Base-by-base conservation (phyloP, 2,797 vertebrate genomes). In the Numenius phaeopus region DNA sequence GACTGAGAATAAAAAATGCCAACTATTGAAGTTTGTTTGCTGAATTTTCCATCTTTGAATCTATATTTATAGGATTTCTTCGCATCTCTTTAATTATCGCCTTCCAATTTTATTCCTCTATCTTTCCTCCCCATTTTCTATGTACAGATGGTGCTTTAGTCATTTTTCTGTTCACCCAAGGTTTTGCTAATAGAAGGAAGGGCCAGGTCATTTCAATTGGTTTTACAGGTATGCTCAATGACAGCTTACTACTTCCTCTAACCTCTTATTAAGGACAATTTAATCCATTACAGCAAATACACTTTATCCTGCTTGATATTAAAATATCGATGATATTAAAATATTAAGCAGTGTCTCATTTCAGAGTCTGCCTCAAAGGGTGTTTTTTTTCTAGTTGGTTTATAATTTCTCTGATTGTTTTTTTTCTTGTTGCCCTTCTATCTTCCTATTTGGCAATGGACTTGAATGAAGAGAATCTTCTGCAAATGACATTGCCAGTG, bases 51-150 rank as follows among this genome's bases (percentile, higher is more conserved):
- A 29, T 93, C 73, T 85, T 92, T 54, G 13, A 75, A 85, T 92
- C 37, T 92, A 55, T 97, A 94, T 96, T 96, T 90, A 77, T 77
- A 92, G 75, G 29, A 83, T 94, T 93, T 91, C 55, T 95, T 96
- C 79, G 30, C 82, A 64, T 96, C 21, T 91, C 89, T 55, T 57
- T 94, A 93, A 86, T 96, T 83, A 91, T 88, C 10, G 0, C 79
- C 40, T 96, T 97, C 94, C 83, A 95, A 39, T 94, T 94, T 83
- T 91, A 90, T 86, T 81, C 20, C 42, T 81, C 71, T 86, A 21
- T 90, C 58, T 87, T 39, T 87, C n/a, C 34, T 67, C 54, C 40
- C 57, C 10, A 6, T 87, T 89, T 87, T 55, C 54, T 37, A 15
- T 37, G 24, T 88, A 55, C 89, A 92, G 64, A 86, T 69, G 86